A percentile compares a stretch with the other conserved stretches of the same genome.
These are phyloP conservation scores for Netta rufina DNA, from an alignment of 2,797 vertebrate genomes.

Conservation along the genomic window DNA sequence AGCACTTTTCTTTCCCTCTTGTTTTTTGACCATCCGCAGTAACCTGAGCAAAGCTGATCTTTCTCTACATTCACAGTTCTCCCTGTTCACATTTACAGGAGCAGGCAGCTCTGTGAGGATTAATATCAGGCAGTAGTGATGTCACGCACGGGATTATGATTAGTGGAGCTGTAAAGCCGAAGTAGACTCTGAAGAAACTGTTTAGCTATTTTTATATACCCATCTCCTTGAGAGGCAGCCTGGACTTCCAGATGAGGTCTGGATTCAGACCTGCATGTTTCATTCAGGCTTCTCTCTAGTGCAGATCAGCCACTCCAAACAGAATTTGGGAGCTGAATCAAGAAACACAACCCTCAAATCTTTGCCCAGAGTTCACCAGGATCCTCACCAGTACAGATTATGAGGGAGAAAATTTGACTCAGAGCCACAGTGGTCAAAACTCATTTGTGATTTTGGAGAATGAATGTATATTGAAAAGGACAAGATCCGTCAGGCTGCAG, in stretches of 20 bases:
- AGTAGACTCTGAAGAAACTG: not conserved
- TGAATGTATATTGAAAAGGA: not conserved
- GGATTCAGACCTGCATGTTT: not conserved
- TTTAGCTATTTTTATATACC: constrained; percentile 7
- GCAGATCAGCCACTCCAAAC: not conserved
- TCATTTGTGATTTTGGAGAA: not conserved
- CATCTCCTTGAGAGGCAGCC: not conserved
- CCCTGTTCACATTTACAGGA: not conserved
- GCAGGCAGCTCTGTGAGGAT: not conserved
- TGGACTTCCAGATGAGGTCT: not conserved
- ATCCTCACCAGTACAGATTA: not conserved
- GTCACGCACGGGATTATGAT: constrained; percentile 9
- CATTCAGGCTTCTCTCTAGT: not conserved
- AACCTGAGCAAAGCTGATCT: not conserved
- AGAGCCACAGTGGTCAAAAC: not conserved
- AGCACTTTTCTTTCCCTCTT: not conserved
- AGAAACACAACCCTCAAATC: not conserved
- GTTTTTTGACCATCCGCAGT: not conserved
- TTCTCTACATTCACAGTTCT: not conserved
- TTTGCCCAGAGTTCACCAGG: not conserved
- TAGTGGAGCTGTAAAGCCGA: constrained; percentile 1
- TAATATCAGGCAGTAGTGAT: not conserved
- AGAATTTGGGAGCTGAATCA: not conserved
- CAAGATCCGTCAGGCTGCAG: not conserved
- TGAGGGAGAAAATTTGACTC: not conserved